Conservation (phyloP, 2,888 invertebrate species). For the Conistra vaccinii region DNA sequence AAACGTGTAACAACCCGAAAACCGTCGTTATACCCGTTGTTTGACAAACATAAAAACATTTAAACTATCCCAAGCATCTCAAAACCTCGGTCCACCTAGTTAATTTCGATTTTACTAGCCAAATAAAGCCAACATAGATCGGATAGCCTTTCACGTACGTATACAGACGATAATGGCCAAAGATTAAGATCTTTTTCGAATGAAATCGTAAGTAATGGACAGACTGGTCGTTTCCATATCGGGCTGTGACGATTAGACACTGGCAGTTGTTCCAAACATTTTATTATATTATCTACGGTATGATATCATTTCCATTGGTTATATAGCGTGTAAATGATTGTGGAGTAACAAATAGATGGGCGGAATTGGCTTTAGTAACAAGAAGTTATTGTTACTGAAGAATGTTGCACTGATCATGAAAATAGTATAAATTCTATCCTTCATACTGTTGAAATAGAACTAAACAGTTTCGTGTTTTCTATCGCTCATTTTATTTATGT, state of each 20-base stretch:
- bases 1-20: slow-evolving; percentile 23
- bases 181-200: slow-evolving; percentile 86
- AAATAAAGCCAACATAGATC: slow-evolving; percentile 80
- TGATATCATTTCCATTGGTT: slow-evolving; percentile 55
- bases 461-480: slow-evolving; percentile 50
- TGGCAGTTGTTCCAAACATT: slow-evolving; percentile 59
- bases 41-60: slow-evolving; percentile 47
- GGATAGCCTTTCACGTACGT: slow-evolving; percentile 85
- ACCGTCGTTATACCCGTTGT: slow-evolving; percentile 13
- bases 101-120: slow-evolving; percentile 80
- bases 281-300: slow-evolving; percentile 47
- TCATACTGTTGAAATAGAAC: slow-evolving; percentile 23
- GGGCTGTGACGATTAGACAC: slow-evolving; percentile 72
- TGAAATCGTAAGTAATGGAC: slow-evolving; percentile 86
- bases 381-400: slow-evolving; percentile 45
- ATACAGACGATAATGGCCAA: slow-evolving; percentile 84
- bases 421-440: slow-evolving; percentile 15
- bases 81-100: slow-evolving; percentile 61
- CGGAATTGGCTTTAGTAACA: slow-evolving; percentile 45
- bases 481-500: slow-evolving; percentile 42
- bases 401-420: slow-evolving; percentile 38
- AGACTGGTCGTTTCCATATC: slow-evolving; percentile 76
- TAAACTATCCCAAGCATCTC: slow-evolving; percentile 63
- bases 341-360: slow-evolving; percentile 45
- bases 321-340: slow-evolving; percentile 39